A percentile compares a stretch with the other conserved stretches of the same genome.
Evolutionary conservation across 2,113 vertebrate genomes (phyloP).

Genomic region (Anguilla japonica): DNA sequence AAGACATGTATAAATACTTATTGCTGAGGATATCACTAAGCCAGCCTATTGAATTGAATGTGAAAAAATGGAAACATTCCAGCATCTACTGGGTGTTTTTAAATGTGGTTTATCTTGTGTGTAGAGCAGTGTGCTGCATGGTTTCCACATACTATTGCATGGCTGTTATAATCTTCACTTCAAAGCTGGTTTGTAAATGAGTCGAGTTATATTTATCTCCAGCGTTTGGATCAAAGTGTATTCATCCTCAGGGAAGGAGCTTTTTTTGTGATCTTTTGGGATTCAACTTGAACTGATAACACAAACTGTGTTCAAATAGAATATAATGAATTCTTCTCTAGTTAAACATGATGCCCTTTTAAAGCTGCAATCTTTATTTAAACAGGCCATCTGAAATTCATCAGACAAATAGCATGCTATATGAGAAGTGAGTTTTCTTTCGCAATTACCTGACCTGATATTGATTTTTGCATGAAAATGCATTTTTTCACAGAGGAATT

Average conservation of each 20-base stretch:
- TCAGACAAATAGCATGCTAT: background rate
- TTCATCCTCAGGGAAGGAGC: background rate
- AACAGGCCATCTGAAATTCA: slow-evolving; percentile 5
- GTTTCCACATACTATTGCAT: background rate
- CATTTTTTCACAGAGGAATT: background rate
- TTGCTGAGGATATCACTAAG: background rate
- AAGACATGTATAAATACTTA: background rate
- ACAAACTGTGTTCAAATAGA: slow-evolving; percentile 12
- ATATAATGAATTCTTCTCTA: background rate
- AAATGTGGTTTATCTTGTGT: background rate
- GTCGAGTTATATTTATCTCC: slow-evolving; percentile 20
- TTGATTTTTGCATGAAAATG: background rate
- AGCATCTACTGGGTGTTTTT: background rate
- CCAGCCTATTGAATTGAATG: background rate
- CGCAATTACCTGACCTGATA: background rate
- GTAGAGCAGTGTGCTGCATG: background rate
- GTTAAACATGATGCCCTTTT: slow-evolving; percentile 1
- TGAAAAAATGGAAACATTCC: slow-evolving; percentile 2
- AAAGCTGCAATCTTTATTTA: slow-evolving; percentile 9
- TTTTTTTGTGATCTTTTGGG: slow-evolving; percentile 21
- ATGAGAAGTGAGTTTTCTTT: background rate
- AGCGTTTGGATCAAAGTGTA: slow-evolving; percentile 12
- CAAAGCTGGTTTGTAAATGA: slow-evolving; percentile 17
- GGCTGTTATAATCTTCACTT: slow-evolving; percentile 16
- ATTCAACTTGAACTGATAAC: slow-evolving; percentile 13